These are phyloP conservation scores for Pimpla rufipes DNA, from an alignment of 2,888 invertebrate species.

Conservation along the genomic window DNA sequence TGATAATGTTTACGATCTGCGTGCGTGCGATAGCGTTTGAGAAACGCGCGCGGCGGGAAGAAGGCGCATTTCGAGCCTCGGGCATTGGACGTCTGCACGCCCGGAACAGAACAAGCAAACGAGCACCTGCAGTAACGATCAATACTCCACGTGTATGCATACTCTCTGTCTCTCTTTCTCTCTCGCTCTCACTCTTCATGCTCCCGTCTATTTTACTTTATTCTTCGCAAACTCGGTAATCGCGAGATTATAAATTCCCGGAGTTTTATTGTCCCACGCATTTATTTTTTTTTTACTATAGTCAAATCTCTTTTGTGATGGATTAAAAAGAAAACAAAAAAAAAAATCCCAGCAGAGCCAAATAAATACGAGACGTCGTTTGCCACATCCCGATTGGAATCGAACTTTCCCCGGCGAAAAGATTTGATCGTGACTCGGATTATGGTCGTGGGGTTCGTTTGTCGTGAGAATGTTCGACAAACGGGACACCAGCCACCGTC, in stretches of 20 bases:
- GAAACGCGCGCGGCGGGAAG: constrained; percentile 42
- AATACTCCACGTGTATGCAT: constrained; percentile 77
- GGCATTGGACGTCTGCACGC: constrained; percentile 65
- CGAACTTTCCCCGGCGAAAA: not conserved
- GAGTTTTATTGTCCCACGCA: not conserved
- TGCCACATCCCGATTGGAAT: not conserved
- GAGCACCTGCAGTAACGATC: constrained; percentile 80
- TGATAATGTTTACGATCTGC: not conserved
- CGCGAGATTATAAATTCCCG: not conserved
- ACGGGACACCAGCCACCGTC: constrained; percentile 21
- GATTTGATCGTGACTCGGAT: not conserved
- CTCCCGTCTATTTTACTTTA: constrained; percentile 51
- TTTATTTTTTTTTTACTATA: not conserved
- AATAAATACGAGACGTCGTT: not conserved
- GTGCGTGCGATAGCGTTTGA: not conserved
- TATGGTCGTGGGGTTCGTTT: constrained; percentile 2
- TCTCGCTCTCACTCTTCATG: constrained; percentile 49
- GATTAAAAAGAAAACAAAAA: not conserved
- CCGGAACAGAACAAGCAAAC: constrained; percentile 76
- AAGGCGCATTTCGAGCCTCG: constrained; percentile 61
- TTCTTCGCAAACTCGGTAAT: constrained; percentile 18
- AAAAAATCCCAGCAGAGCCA: not conserved
- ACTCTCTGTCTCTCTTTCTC: constrained; percentile 53
- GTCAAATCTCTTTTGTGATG: not conserved
- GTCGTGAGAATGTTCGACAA: constrained; percentile 6